Evolutionary conservation across 2,888 invertebrate genomes (phyloP).

Genomic region (Microplitis deprimator): DNA sequence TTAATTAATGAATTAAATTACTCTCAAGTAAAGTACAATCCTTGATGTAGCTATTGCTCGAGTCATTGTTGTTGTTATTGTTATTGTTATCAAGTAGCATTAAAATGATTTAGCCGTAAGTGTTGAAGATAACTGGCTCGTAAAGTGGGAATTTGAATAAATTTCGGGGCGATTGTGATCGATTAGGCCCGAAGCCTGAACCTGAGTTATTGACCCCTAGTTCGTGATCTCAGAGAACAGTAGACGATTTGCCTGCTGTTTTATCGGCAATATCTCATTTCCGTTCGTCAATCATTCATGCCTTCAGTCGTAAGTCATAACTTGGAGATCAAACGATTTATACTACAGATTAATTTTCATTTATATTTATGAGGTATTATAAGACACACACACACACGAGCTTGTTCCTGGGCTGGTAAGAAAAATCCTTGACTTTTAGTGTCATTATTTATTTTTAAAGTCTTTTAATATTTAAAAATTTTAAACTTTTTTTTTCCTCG

Average conservation of each 20-base stretch:
- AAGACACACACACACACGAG: too few relatives aligned
- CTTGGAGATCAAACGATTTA: not conserved
- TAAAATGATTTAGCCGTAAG: too few relatives aligned
- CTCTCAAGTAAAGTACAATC: not conserved
- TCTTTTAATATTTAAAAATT: not conserved
- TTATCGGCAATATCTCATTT: not conserved
- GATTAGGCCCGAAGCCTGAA: not conserved
- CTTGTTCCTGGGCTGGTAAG: not conserved
- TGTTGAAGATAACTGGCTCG: too few relatives aligned
- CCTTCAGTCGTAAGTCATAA: not conserved
- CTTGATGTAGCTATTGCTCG: not conserved
- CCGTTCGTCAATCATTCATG: not conserved
- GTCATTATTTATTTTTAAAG: not conserved
- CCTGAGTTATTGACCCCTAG: not conserved
- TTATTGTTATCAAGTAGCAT: too few relatives aligned
- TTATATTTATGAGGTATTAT: not conserved
- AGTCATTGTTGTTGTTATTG: too few relatives aligned
- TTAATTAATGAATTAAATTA: slow-evolving; percentile 54
- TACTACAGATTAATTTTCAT: not conserved
- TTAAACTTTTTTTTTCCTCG: not conserved
- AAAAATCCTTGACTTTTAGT: not conserved
- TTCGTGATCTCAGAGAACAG: too few relatives aligned
- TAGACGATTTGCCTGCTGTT: too few relatives aligned
- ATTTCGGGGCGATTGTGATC: too few relatives aligned
- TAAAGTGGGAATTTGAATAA: too few relatives aligned